A percentile compares a stretch with the other conserved stretches of the same genome.
These are phyloP conservation scores for Lithophane socia DNA, from an alignment of 2,888 invertebrate species.

Conservation along the genomic window DNA sequence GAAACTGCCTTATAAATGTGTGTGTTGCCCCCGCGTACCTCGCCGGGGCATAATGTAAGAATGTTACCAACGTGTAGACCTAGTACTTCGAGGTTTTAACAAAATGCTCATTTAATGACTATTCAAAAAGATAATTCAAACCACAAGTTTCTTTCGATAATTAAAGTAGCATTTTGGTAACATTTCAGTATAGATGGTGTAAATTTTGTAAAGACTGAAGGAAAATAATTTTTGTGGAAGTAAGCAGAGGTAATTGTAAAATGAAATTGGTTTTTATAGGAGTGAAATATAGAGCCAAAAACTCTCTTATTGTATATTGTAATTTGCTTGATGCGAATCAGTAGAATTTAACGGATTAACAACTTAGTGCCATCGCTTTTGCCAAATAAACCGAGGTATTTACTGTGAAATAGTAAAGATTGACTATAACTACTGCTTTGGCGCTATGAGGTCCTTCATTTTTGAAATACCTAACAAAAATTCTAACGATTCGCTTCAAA, in stretches of 20 bases:
- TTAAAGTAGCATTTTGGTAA: slow-evolving; percentile 55
- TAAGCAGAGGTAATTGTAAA: slow-evolving; percentile 67
- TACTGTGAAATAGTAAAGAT: background rate
- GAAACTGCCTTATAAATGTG: slow-evolving; percentile 82
- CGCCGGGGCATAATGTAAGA: slow-evolving; percentile 65
- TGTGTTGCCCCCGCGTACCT: slow-evolving; percentile 63
- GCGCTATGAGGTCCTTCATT: slow-evolving; percentile 9
- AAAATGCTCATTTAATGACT: slow-evolving; percentile 53
- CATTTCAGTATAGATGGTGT: slow-evolving; percentile 55
- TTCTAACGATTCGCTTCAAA: slow-evolving; percentile 55
- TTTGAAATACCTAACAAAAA: slow-evolving; percentile 10
- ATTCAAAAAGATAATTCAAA: slow-evolving; percentile 26
- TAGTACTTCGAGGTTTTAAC: slow-evolving; percentile 48
- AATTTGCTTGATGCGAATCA: slow-evolving; percentile 52
- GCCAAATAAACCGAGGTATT: background rate
- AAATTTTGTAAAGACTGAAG: slow-evolving; percentile 82
- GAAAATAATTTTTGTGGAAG: slow-evolving; percentile 72
- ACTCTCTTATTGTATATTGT: slow-evolving; percentile 62
- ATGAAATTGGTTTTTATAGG: slow-evolving; percentile 75
- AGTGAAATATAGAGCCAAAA: slow-evolving; percentile 70
- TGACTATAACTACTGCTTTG: background rate
- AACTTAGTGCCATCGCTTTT: slow-evolving; percentile 12
- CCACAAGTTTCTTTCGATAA: slow-evolving; percentile 16
- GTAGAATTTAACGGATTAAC: slow-evolving; percentile 31
- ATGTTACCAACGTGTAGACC: slow-evolving; percentile 74